These are phyloP conservation scores for Muscicapa striata DNA, from an alignment of 2,797 vertebrate species.

Conservation along the genomic window DNA sequence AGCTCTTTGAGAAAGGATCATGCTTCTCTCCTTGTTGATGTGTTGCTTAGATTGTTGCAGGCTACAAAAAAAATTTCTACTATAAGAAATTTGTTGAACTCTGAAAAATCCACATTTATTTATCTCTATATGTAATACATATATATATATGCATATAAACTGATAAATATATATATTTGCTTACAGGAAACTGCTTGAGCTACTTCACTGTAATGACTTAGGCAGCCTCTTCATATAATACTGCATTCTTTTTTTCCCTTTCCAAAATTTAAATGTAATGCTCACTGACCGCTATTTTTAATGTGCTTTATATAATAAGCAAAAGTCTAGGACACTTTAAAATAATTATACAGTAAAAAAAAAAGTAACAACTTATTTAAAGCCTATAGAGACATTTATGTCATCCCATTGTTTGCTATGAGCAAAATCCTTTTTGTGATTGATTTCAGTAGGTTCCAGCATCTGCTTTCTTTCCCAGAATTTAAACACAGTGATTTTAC, in stretches of 20 bases:
- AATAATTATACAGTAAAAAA: constrained; percentile 20
- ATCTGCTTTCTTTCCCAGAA: neutral
- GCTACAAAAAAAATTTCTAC: neutral
- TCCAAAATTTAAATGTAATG: constrained; percentile 37
- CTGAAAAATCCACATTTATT: rapidly evolving
- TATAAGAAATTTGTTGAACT: neutral
- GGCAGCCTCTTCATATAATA: constrained; percentile 20
- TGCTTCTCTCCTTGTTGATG: neutral
- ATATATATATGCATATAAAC: neutral
- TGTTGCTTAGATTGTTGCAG: neutral
- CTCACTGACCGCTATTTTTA: constrained; percentile 43
- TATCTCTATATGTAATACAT: neutral
- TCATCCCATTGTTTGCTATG: neutral
- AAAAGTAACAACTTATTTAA: neutral
- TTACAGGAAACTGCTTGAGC: constrained; percentile 30
- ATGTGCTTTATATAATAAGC: constrained; percentile 1
- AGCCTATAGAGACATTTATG: neutral
- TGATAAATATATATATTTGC: neutral
- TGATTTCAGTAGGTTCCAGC: neutral
- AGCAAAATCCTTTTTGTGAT: neutral
- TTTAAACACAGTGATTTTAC: constrained; percentile 35
- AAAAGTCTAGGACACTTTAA: constrained; percentile 2
- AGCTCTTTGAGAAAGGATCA: neutral
- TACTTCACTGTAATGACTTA: constrained; percentile 38
- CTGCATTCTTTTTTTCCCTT: neutral